Conservation (phyloP, 2,113 vertebrate genomes). For the Neomonachus schauinslandi region DNA sequence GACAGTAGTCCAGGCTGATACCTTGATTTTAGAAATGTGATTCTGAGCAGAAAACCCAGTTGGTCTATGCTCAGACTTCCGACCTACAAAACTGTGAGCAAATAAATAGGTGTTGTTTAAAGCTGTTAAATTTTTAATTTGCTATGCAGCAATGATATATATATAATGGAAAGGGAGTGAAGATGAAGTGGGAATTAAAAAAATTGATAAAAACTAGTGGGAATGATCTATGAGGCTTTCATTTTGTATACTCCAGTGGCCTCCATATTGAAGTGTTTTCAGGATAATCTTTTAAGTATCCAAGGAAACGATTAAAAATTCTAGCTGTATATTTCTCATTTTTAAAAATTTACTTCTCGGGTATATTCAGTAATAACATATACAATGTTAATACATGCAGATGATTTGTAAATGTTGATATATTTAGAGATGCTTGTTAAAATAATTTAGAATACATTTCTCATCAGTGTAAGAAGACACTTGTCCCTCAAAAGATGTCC, state of each 20-base stretch:
- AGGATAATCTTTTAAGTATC: background rate
- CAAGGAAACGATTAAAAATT: conserved; percentile 33
- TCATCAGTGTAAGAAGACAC: background rate
- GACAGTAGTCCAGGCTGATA: background rate
- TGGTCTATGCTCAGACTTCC: background rate
- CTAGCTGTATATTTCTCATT: background rate
- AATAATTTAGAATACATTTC: background rate
- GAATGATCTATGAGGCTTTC: background rate
- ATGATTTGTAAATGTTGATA: background rate
- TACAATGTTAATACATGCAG: background rate
- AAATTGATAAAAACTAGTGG: background rate
- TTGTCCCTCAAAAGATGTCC: background rate
- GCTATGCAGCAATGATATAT: background rate
- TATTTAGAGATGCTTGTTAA: conserved; percentile 4
- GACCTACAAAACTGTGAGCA: background rate
- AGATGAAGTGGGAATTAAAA: background rate
- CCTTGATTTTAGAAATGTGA: background rate
- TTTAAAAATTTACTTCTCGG: conserved; percentile 28
- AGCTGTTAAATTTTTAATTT: background rate
- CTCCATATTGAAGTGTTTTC: background rate
- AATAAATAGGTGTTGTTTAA: background rate
- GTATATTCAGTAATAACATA: background rate
- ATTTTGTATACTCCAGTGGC: background rate
- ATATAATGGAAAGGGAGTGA: background rate
- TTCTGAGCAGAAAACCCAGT: background rate